Evolutionary conservation across 2,888 invertebrate genomes (phyloP).

Genomic region (Pollenia griseotomentosa): DNA sequence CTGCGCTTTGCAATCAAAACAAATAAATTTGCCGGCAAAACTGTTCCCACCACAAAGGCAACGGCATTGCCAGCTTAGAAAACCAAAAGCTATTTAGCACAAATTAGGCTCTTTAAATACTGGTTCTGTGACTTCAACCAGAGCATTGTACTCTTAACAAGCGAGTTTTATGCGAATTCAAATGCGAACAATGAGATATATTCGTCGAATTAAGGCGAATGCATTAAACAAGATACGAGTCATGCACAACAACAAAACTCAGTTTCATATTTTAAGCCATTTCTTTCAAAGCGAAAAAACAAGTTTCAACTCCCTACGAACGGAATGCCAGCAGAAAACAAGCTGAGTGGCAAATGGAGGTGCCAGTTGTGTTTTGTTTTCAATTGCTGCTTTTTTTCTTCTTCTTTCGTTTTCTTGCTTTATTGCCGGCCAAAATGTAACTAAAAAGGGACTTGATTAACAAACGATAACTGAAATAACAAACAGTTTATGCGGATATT

Average conservation of each 20-base stretch:
- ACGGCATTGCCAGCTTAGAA: slow-evolving; percentile 57
- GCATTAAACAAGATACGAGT: slow-evolving; percentile 60
- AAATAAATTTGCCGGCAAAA: slow-evolving; percentile 71
- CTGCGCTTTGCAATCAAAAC: slow-evolving; percentile 74
- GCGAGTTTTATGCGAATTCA: slow-evolving; percentile 34
- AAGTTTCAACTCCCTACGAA: slow-evolving; percentile 67
- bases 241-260: not conserved
- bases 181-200: slow-evolving; percentile 38
- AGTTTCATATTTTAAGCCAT: slow-evolving; percentile 11
- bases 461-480: slow-evolving; percentile 75
- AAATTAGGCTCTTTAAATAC: slow-evolving; percentile 54
- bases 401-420: slow-evolving; percentile 43
- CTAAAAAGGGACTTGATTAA: slow-evolving; percentile 68
- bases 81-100: slow-evolving; percentile 42
- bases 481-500: slow-evolving; percentile 81
- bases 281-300: slow-evolving; percentile 58
- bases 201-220: slow-evolving; percentile 52
- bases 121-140: slow-evolving; percentile 48
- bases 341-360: slow-evolving; percentile 56
- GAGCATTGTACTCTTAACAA: slow-evolving; percentile 56
- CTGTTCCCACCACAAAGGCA: slow-evolving; percentile 66
- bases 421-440: slow-evolving; percentile 58
- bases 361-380: slow-evolving; percentile 42
- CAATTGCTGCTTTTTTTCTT: not conserved
- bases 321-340: slow-evolving; percentile 47